A percentile compares a stretch with the other conserved stretches of the same genome.
phyloP scores from a whole-genome alignment of 2,888 invertebrate species.

The Campoplex nolae region DNA sequence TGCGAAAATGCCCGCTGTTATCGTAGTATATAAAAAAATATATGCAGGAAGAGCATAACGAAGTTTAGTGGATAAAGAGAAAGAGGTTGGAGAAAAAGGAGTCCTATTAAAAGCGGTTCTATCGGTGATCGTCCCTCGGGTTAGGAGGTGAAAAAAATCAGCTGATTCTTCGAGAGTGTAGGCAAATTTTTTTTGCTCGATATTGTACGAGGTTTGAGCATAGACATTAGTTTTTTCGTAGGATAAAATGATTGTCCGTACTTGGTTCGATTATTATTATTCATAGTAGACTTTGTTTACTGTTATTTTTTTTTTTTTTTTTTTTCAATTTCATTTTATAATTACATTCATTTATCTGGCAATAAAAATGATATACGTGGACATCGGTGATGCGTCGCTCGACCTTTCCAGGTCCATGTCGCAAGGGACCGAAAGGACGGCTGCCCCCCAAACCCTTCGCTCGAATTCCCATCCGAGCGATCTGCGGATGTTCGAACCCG shows the following conservation, averaged over 20 bases:
- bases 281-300: neutral
- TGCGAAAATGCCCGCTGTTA: slow-evolving; percentile 27
- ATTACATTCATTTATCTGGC: neutral
- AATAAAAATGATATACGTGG: neutral
- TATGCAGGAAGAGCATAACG: slow-evolving; percentile 47
- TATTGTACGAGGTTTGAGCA: neutral
- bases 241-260: neutral
- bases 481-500: slow-evolving; percentile 15
- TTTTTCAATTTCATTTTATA: neutral
- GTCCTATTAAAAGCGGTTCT: slow-evolving; percentile 43
- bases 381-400: neutral
- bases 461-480: neutral
- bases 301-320: neutral
- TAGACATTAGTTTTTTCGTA: neutral
- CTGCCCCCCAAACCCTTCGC: neutral
- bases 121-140: slow-evolving; percentile 9
- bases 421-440: neutral
- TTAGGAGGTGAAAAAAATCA: slow-evolving; percentile 45
- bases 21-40: slow-evolving; percentile 45
- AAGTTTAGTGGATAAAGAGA: slow-evolving; percentile 57
- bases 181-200: neutral
- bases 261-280: neutral
- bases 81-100: neutral
- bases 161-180: slow-evolving; percentile 36
- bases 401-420: neutral